Evolutionary conservation across 2,797 vertebrate species (phyloP).

Genomic region (Chelmon rostratus): DNA sequence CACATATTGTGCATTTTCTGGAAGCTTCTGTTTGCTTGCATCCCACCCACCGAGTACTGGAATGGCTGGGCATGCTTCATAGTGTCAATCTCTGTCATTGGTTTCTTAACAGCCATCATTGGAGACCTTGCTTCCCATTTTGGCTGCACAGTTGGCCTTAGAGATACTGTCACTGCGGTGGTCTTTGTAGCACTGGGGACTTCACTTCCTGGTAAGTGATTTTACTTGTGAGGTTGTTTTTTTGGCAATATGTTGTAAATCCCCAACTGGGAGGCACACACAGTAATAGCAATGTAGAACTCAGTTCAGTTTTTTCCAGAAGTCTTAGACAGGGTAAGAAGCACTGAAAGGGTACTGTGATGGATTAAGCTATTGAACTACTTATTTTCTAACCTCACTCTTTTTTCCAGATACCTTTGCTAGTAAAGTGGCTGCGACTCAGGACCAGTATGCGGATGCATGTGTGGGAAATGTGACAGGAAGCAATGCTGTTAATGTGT

Average conservation of each 20-base stretch:
- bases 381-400: background rate
- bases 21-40: slow-evolving; percentile 94
- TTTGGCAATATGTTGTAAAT: background rate
- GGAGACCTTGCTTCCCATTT: slow-evolving; percentile 96
- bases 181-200: slow-evolving; percentile 96
- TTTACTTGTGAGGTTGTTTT: background rate
- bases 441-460: slow-evolving; percentile 95
- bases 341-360: background rate
- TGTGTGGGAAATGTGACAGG: slow-evolving; percentile 96
- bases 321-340: background rate
- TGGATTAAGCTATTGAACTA: background rate
- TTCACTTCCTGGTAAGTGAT: slow-evolving; percentile 90
- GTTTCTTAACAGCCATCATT: slow-evolving; percentile 89
- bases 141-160: slow-evolving; percentile 94
- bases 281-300: background rate
- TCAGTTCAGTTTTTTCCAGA: background rate
- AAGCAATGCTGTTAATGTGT: slow-evolving; percentile 96
- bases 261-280: no score
- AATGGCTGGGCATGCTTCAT: slow-evolving; percentile 96
- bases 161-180: slow-evolving; percentile 94
- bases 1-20: slow-evolving; percentile 94
- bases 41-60: slow-evolving; percentile 93
- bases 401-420: slow-evolving; percentile 92
- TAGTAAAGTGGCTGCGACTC: slow-evolving; percentile 94
- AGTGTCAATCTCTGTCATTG: slow-evolving; percentile 90